Conservation (phyloP, 2,113 vertebrate species). For the Pantherophis guttatus region DNA sequence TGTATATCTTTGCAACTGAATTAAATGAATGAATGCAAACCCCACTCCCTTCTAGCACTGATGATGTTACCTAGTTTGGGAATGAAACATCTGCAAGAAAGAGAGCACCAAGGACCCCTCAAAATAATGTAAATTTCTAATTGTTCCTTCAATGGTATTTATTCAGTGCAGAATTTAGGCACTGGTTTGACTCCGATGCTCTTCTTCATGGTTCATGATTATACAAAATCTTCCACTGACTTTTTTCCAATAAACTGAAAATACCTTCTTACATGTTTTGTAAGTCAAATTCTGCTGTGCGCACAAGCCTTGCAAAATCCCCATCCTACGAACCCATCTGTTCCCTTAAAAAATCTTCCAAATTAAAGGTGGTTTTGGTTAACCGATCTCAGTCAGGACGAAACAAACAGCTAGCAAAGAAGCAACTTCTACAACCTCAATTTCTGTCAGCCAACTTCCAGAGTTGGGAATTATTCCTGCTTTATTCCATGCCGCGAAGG, state of each 20-base stretch:
- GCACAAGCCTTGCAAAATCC: not conserved
- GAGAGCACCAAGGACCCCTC: not conserved
- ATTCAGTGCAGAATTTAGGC: not conserved
- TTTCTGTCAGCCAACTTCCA: not conserved
- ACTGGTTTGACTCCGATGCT: not conserved
- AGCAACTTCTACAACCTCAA: not conserved
- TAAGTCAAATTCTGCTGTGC: not conserved
- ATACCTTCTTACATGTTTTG: not conserved
- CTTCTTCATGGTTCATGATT: not conserved
- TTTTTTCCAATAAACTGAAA: not conserved
- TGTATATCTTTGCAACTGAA: not conserved
- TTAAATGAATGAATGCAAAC: not conserved
- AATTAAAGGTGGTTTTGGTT: not conserved
- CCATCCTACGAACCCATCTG: too few relatives aligned
- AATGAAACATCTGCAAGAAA: not conserved
- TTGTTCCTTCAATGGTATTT: not conserved
- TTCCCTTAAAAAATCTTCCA: too few relatives aligned
- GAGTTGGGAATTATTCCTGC: not conserved
- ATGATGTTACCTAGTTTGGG: not conserved
- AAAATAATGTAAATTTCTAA: not conserved
- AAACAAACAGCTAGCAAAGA: not conserved
- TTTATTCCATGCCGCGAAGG: not conserved
- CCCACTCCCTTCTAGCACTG: not conserved
- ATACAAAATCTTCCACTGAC: not conserved
- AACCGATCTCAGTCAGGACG: too few relatives aligned